phyloP scores from a whole-genome alignment of 2,888 invertebrate genomes.

The Torymus texanus region DNA sequence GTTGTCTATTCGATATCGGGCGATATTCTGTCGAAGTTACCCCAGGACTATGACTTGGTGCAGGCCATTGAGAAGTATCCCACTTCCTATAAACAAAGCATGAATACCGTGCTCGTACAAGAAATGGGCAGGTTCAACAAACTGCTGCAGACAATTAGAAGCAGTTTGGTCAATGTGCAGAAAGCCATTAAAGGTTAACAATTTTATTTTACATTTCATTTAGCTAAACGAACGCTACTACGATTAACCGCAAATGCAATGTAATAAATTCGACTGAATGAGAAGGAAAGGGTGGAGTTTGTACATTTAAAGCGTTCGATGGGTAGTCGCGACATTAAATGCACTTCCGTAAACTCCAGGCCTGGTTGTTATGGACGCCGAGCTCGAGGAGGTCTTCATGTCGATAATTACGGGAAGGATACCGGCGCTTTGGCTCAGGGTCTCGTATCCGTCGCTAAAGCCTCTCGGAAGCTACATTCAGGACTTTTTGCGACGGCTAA shows the following conservation, averaged over 20 bases:
- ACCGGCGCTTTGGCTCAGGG: slow-evolving; percentile 88
- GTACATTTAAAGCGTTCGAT: neutral
- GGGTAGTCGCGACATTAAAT: neutral
- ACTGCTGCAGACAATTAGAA: slow-evolving; percentile 83
- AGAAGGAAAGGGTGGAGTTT: too few relatives aligned
- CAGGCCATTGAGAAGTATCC: slow-evolving; percentile 83
- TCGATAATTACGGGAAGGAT: slow-evolving; percentile 91
- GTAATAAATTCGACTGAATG: too few relatives aligned
- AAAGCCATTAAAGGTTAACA: slow-evolving; percentile 90
- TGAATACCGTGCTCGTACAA: slow-evolving; percentile 94
- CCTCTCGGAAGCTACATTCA: slow-evolving; percentile 91
- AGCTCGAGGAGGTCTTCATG: slow-evolving; percentile 89
- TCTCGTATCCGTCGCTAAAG: slow-evolving; percentile 94
- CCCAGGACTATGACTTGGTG: slow-evolving; percentile 83
- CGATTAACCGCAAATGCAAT: too few relatives aligned
- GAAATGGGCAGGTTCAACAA: slow-evolving; percentile 88
- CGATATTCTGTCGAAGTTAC: slow-evolving; percentile 87
- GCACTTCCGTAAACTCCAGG: slow-evolving; percentile 77
- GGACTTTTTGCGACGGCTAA: slow-evolving; percentile 89
- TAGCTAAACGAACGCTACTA: too few relatives aligned
- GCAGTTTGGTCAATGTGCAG: slow-evolving; percentile 87
- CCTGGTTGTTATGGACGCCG: slow-evolving; percentile 88
- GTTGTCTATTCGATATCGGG: slow-evolving; percentile 87
- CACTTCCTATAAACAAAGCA: slow-evolving; percentile 88
- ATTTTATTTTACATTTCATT: neutral